Percentiles rank a stretch among this genome's conserved stretches.
Conservation (phyloP, 2,888 invertebrate genomes). For the Portevinia maculata region DNA sequence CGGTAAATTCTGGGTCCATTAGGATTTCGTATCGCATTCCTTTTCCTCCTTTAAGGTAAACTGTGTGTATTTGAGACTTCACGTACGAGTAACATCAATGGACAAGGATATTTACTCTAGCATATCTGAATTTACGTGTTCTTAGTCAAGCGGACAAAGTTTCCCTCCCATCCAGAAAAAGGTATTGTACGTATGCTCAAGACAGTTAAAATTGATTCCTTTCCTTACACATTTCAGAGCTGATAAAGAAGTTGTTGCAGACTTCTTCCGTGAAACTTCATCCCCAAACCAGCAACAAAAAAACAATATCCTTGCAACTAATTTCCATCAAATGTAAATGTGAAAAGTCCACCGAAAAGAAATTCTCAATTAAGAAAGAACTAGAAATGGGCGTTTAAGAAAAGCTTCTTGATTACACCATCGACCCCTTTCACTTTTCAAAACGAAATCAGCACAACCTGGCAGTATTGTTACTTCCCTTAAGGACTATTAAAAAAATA, state of each 20-base stretch:
- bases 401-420: constrained; percentile 66
- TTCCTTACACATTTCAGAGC: constrained; percentile 12
- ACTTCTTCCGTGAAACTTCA: neutral
- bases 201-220: constrained; percentile 45
- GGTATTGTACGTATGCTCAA: neutral
- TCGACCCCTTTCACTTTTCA: constrained; percentile 42
- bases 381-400: constrained; percentile 68
- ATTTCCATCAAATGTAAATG: constrained; percentile 63
- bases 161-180: neutral
- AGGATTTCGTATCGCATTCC: constrained; percentile 61
- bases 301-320: constrained; percentile 25
- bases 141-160: constrained; percentile 52
- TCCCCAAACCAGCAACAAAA: neutral
- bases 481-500: constrained; percentile 27
- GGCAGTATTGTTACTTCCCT: constrained; percentile 54
- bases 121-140: constrained; percentile 69
- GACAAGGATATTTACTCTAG: constrained; percentile 70
- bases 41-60: constrained; percentile 62
- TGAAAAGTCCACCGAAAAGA: constrained; percentile 23
- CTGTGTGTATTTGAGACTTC: constrained; percentile 23
- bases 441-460: constrained; percentile 61
- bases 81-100: constrained; percentile 52
- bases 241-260: too few relatives aligned
- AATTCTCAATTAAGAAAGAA: constrained; percentile 68
- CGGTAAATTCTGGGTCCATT: constrained; percentile 69